Conservation (phyloP, 2,888 invertebrate genomes). For the Cryptocheilus praepositus region DNA sequence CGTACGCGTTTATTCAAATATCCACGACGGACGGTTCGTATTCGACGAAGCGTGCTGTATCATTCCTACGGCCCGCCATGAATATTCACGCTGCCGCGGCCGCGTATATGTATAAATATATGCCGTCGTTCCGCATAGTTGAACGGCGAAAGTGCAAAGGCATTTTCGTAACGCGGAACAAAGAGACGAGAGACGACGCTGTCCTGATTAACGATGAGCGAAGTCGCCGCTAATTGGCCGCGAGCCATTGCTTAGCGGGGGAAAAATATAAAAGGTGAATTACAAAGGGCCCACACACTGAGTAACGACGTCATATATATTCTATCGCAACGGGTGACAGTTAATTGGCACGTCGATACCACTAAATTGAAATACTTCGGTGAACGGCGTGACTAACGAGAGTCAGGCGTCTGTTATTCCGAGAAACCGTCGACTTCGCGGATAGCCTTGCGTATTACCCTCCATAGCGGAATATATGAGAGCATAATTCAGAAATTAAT, state of each 20-base stretch:
- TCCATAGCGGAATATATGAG: too few species aligned
- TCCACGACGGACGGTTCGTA: constrained; percentile 18
- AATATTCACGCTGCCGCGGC: constrained; percentile 46
- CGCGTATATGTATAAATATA: constrained; percentile 32
- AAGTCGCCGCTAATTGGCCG: constrained; percentile 38
- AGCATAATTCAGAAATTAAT: too few species aligned
- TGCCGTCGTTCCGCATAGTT: constrained; percentile 45
- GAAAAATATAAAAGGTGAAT: neutral
- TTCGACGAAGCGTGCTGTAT: constrained; percentile 41
- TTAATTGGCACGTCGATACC: constrained; percentile 7
- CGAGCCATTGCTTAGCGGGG: constrained; percentile 2
- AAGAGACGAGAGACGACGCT: neutral
- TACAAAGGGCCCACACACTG: neutral
- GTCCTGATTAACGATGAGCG: constrained; percentile 41
- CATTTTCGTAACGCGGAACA: constrained; percentile 10
- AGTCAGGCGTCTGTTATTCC: too few species aligned
- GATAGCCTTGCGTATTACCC: too few species aligned
- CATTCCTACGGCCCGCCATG: constrained; percentile 39
- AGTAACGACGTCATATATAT: neutral
- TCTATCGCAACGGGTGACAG: constrained; percentile 3
- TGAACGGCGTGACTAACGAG: too few species aligned
- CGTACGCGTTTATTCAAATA: constrained; percentile 30
- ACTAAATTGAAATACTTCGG: neutral
- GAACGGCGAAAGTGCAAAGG: constrained; percentile 26
- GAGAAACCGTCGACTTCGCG: too few species aligned